Conservation (phyloP, 1,140 invertebrate species). For the Pristionchus pacificus region DNA sequence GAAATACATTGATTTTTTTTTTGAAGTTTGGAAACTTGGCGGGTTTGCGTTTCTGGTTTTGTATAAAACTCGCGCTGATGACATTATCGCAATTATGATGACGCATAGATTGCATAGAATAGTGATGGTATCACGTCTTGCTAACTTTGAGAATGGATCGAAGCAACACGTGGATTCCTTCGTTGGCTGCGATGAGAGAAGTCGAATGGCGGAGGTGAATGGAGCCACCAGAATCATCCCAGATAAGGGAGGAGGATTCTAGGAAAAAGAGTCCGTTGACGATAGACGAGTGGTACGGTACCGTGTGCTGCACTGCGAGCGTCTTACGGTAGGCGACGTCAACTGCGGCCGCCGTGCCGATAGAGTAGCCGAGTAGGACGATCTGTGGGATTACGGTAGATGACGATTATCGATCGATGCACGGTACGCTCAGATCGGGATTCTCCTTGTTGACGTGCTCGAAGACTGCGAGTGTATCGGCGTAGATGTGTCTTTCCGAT, state of each 20-base stretch:
- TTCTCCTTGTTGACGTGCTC: background rate
- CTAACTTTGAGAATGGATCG: background rate
- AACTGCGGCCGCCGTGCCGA: background rate
- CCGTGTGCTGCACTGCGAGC: background rate
- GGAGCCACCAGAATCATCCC: background rate
- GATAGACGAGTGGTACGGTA: too few relatives aligned
- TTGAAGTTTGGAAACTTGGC: too few relatives aligned
- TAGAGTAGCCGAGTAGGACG: background rate
- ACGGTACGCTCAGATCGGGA: background rate
- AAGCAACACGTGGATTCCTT: background rate
- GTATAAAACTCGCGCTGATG: background rate
- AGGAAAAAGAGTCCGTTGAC: too few relatives aligned
- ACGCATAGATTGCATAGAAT: background rate
- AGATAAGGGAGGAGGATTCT: too few relatives aligned
- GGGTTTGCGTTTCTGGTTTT: too few relatives aligned
- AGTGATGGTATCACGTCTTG: background rate
- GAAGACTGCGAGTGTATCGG: background rate
- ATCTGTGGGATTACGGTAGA: too few relatives aligned
- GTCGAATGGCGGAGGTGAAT: background rate
- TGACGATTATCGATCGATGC: too few relatives aligned
- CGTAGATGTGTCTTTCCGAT: background rate
- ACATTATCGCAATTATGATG: background rate
- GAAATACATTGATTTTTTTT: too few relatives aligned
- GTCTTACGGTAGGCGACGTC: background rate
- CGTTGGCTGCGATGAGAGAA: background rate